Base-by-base conservation (phyloP, 2,797 vertebrate genomes). In the Gadopsis bispinosus region DNA sequence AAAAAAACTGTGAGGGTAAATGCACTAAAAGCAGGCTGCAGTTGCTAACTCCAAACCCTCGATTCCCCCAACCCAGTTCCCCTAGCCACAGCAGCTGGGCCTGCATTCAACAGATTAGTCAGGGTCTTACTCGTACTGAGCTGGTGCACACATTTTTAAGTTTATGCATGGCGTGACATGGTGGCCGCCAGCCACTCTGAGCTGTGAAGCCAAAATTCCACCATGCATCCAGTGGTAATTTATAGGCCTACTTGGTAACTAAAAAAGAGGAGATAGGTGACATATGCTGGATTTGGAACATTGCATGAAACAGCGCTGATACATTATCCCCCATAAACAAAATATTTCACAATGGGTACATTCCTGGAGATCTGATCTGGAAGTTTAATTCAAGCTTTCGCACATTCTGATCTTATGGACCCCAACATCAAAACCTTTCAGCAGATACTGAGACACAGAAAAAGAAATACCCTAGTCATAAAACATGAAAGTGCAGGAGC, bases 151-250 rank as follows among this genome's bases (percentile, higher is more conserved):
- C 77, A 83, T 88, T 88, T 71, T 68, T 73, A 83, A 75, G 68
- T 88, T 87, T 82, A 83, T 78, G 74, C 76, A 77, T 62, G 84
- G 84, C 7, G 60, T 3, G 45, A 79, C 69, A 66, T 12, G 45
- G 54, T 73, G 78, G 88, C 88, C 58, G 71, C 72, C 80, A 87
- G 87, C 86, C 84, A 87, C 72, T 80, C 51, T 73, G 75, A 93
- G 87, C 88, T 87, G 87, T 62, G 20, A 77, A 79, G 85, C 89
- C 90, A 92, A 83, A 84, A 93, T 94, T 94, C 87, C 89, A 75
- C 71, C 76, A 85, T 71, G 48, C 59, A 77, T 83, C 84, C 83
- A 89, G 60, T 26, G 54, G 66, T 84, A 87, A 92, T 90, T 94
- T 93, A 91, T 89, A 89, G 91, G 72, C 77, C 78, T 66, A 22